Percentiles rank a stretch among this genome's conserved stretches.
phyloP scores from a whole-genome alignment of 1,140 invertebrate species.

The Pseudoatta argentina region DNA sequence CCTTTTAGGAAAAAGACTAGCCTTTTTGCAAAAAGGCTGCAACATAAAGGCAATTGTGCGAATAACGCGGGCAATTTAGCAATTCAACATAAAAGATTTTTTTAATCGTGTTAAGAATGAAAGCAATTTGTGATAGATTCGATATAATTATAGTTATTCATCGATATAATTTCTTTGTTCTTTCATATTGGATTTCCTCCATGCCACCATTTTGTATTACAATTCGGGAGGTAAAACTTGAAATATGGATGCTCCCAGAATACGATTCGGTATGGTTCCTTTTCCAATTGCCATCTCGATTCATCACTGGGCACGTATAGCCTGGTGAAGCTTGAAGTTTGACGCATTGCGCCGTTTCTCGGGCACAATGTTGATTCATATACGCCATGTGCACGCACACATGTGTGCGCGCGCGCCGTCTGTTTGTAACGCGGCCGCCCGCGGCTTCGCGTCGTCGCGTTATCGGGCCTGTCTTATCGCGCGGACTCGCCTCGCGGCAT shows the following conservation, averaged over 20 bases:
- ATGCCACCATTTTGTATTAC: conserved; percentile 1
- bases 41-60: too few species aligned
- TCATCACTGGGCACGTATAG: conserved; percentile 41
- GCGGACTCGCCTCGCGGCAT: conserved; percentile 73
- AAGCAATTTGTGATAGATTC: neutral
- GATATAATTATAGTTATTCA: too few species aligned
- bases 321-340: conserved; percentile 21
- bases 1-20: too few species aligned
- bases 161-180: too few species aligned
- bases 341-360: conserved; percentile 61
- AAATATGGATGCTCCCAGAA: neutral
- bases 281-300: conserved; percentile 41
- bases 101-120: neutral
- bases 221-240: neutral
- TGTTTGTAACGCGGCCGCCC: conserved; percentile 74
- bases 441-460: conserved; percentile 75
- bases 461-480: conserved; percentile 81
- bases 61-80: too few species aligned
- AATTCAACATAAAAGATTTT: neutral
- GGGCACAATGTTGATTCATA: conserved; percentile 39
- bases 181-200: neutral
- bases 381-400: conserved; percentile 37
- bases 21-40: too few species aligned
- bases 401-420: conserved; percentile 63
- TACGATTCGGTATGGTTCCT: neutral